Base-by-base conservation (phyloP, 2,888 invertebrate genomes). In the Tenodera sinensis region DNA sequence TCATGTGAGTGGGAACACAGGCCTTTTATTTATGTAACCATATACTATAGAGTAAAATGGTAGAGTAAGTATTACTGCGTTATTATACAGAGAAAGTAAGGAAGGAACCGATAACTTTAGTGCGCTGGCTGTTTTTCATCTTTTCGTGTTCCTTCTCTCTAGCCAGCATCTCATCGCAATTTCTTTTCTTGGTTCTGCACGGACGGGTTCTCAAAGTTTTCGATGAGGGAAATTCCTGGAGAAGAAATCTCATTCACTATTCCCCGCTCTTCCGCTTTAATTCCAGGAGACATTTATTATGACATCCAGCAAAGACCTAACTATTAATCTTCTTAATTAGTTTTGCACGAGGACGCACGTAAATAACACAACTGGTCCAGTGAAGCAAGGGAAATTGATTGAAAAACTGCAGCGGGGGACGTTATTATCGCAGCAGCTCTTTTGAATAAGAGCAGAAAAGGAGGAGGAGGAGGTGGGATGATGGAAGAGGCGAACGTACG, bases 281-380 rank as follows among this genome's bases (percentile, higher is more conserved):
- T 25, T 88, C 83, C 54, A 8, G 15, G 25, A 54, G 89, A 89
- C 89, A 85, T 89, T 89, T 88, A 89, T 89, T 89, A 89, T 88
- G 89, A 89, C 88, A 85, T 85, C 81, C 34, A n/a, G 88, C 88
- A 83, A 25, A 88, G 88, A 85, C 42, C 14, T 84, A 71, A 34
- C 89, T 85, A 89, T 89, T 89, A 89, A 89, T 89, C 89, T 89
- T 89, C 88, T 89, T 89, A 89, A 89, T 89, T 89, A 89, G 85
- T 88, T 89, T 88, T 30, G 88, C 85, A 71, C 54, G 84, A 89
- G 88, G 84, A 28, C 28, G 82, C 12, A 86, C 87, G 89, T 87
- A 89, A 88, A 89, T 87, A 89, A 87, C 84, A 83, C 81, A 83
- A 71, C 87, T 88, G 71, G 83, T 81, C 87, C 89, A 81, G 27